phyloP scores from a whole-genome alignment of 1,140 invertebrate genomes.

The Venturia canescens region DNA sequence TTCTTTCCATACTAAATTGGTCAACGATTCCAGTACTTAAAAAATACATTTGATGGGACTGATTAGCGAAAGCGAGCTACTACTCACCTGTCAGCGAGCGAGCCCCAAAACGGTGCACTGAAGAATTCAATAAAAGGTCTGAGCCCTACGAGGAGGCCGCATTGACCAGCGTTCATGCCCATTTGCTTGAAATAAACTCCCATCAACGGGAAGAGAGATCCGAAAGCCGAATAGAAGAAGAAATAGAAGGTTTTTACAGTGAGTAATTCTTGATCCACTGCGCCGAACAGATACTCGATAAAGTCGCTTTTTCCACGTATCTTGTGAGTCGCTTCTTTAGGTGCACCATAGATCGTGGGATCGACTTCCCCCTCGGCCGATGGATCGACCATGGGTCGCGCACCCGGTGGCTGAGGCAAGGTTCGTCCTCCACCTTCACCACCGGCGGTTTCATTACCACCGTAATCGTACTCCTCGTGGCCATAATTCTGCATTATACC shows the following conservation, averaged over 20 bases:
- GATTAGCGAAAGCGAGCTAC: background rate
- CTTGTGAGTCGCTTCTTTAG: constrained; percentile 92
- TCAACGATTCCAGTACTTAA: too few species aligned
- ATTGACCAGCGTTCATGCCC: constrained; percentile 97
- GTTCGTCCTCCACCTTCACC: constrained; percentile 46
- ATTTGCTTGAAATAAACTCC: constrained; percentile 99
- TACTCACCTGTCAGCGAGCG: constrained; percentile 90
- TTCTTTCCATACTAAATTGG: too few species aligned
- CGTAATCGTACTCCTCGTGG: constrained; percentile 68
- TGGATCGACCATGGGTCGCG: constrained; percentile 84
- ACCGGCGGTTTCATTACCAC: constrained; percentile 37
- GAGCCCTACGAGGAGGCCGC: constrained; percentile 93
- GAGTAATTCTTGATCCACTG: constrained; percentile 92
- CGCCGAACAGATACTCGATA: constrained; percentile 88
- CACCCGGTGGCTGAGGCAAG: constrained; percentile 66
- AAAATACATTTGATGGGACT: background rate
- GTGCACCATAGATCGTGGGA: constrained; percentile 84
- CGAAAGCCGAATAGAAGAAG: constrained; percentile 99
- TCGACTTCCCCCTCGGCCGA: constrained; percentile 87
- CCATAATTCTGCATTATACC: constrained; percentile 69
- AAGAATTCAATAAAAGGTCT: constrained; percentile 98
- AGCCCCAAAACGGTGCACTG: constrained; percentile 98
- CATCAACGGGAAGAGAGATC: constrained; percentile 97
- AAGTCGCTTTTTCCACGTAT: constrained; percentile 90
- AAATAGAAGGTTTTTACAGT: constrained; percentile 99